A percentile compares a stretch with the other conserved stretches of the same genome.
Evolutionary conservation across 2,888 invertebrate species (phyloP).

Genomic region (Drosophila fulvimacula): DNA sequence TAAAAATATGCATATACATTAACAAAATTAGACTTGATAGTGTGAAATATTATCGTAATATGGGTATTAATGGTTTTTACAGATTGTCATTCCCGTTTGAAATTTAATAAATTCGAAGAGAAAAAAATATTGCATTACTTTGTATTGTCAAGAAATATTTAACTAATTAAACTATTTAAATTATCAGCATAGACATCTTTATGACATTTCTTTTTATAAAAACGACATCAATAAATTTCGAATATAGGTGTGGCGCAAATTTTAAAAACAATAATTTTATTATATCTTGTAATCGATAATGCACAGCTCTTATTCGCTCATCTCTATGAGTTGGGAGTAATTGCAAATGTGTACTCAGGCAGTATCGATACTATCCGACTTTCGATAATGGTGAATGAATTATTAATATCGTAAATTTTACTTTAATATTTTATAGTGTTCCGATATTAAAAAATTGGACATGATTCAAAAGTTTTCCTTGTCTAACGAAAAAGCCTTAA

Average conservation of each 20-base stretch:
- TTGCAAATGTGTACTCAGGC: no score
- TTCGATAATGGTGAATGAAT: background rate
- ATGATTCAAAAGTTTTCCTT: no score
- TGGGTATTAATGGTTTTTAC: background rate
- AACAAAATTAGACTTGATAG: slow-evolving; percentile 11
- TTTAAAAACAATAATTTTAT: background rate
- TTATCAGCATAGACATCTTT: no score
- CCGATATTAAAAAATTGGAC: no score
- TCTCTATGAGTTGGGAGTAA: background rate
- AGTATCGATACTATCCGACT: background rate
- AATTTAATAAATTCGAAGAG: background rate
- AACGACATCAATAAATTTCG: no score
- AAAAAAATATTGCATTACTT: background rate
- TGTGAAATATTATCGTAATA: background rate
- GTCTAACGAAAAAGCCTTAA: no score
- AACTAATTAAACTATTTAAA: background rate
- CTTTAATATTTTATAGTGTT: background rate
- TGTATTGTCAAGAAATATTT: background rate
- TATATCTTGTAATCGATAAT: background rate
- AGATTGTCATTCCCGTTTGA: background rate
- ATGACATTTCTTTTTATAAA: no score
- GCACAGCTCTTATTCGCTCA: background rate
- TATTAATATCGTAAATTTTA: background rate
- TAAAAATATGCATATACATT: slow-evolving; percentile 20
- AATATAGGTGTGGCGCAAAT: background rate